These are phyloP conservation scores for Atopsyche davidsoni DNA, from an alignment of 1,140 invertebrate species.

Conservation along the genomic window DNA sequence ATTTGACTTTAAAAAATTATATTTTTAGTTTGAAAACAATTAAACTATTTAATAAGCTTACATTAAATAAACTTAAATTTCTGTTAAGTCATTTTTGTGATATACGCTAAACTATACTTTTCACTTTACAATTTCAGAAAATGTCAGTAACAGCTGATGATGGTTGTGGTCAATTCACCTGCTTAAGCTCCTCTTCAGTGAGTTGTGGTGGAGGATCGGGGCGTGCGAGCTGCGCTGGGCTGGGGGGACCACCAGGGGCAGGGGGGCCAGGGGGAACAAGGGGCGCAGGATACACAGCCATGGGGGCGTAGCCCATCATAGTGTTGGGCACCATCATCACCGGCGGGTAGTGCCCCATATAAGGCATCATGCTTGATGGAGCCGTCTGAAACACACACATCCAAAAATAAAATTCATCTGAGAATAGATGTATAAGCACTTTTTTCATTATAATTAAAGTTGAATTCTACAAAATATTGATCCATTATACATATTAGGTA, in stretches of 20 bases:
- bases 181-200: constrained; percentile 70
- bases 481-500: too few species aligned
- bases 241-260: constrained; percentile 26
- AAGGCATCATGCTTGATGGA: constrained; percentile 33
- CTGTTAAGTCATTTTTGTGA: too few species aligned
- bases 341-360: constrained; percentile 41
- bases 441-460: too few species aligned
- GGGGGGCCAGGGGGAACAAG: constrained; percentile 22
- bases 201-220: constrained; percentile 38
- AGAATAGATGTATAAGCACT: too few species aligned
- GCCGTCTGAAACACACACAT: constrained; percentile 34
- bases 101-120: too few species aligned
- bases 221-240: constrained; percentile 30
- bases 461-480: too few species aligned
- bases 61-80: not conserved
- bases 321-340: constrained; percentile 59
- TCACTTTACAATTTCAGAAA: too few species aligned
- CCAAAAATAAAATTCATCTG: not conserved
- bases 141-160: not conserved
- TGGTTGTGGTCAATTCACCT: constrained; percentile 46
- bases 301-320: constrained; percentile 43
- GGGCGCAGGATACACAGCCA: constrained; percentile 48
- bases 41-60: not conserved
- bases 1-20: constrained; percentile 6
- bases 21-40: constrained; percentile 3